Evolutionary conservation across 2,888 invertebrate species (phyloP).

Genomic region (Pedicia rivosa): DNA sequence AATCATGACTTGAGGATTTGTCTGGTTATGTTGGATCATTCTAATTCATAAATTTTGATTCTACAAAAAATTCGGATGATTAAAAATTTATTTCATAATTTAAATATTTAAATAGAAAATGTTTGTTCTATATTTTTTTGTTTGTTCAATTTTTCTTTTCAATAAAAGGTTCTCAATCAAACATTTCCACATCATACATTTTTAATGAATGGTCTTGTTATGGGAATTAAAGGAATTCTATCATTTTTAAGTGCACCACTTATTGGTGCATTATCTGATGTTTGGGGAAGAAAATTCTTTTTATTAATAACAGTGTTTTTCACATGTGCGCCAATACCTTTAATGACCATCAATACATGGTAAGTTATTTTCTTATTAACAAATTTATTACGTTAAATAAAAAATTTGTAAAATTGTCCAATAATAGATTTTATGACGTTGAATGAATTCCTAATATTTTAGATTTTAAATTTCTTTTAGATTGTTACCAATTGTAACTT

Average conservation of each 20-base stretch:
- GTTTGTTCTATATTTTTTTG: too few relatives aligned
- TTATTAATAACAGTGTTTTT: slow-evolving; percentile 95
- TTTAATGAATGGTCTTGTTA: slow-evolving; percentile 97
- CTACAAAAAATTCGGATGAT: too few relatives aligned
- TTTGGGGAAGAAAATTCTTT: slow-evolving; percentile 97
- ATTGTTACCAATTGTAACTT: too few relatives aligned
- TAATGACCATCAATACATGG: slow-evolving; percentile 98
- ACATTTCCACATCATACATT: slow-evolving; percentile 99
- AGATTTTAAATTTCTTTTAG: too few relatives aligned
- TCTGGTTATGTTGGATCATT: too few relatives aligned
- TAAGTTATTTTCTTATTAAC: slow-evolving; percentile 28
- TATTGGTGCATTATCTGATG: slow-evolving; percentile 93
- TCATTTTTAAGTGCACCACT: slow-evolving; percentile 96
- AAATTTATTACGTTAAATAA: slow-evolving; percentile 3
- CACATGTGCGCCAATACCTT: slow-evolving; percentile 96
- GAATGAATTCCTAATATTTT: too few relatives aligned
- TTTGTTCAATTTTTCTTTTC: slow-evolving; percentile 1
- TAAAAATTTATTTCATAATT: too few relatives aligned
- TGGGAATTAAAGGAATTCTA: slow-evolving; percentile 95
- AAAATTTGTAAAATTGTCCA: too few relatives aligned
- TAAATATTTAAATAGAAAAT: too few relatives aligned
- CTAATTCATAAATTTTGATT: too few relatives aligned
- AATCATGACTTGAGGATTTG: too few relatives aligned
- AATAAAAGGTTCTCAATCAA: slow-evolving; percentile 62
- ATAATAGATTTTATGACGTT: too few relatives aligned